Evolutionary conservation across 2,888 invertebrate genomes (phyloP).

Genomic region (Alloscopus bannaensis): DNA sequence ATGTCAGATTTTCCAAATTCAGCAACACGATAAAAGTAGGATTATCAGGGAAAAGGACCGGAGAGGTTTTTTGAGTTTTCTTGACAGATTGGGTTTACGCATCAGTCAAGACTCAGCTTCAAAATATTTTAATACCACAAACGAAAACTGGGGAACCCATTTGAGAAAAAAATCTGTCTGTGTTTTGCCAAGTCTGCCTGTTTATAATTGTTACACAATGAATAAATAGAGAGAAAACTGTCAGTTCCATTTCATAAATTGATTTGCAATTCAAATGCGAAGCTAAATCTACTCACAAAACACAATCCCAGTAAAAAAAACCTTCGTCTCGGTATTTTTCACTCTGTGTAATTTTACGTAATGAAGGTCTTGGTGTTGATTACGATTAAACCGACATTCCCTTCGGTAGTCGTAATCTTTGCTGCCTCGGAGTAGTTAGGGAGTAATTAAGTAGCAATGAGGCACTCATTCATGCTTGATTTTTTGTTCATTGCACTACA

Average conservation of each 20-base stretch:
- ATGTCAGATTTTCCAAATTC: too few relatives aligned
- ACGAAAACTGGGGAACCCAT: slow-evolving; percentile 33
- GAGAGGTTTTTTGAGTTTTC: slow-evolving; percentile 32
- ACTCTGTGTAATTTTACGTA: slow-evolving; percentile 16
- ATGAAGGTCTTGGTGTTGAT: slow-evolving; percentile 29
- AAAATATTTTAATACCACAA: slow-evolving; percentile 33
- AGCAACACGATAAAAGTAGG: neutral
- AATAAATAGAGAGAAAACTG: slow-evolving; percentile 53
- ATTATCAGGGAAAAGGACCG: neutral
- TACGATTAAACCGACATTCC: slow-evolving; percentile 42
- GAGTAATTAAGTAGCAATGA: neutral
- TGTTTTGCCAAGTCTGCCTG: too few relatives aligned
- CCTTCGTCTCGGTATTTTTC: too few relatives aligned
- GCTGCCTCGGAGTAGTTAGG: neutral
- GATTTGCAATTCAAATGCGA: slow-evolving; percentile 53
- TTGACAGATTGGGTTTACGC: slow-evolving; percentile 41
- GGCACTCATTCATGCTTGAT: neutral
- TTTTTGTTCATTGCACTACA: too few relatives aligned
- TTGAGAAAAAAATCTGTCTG: slow-evolving; percentile 41
- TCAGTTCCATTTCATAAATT: slow-evolving; percentile 35
- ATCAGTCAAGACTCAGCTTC: neutral
- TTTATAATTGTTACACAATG: slow-evolving; percentile 54
- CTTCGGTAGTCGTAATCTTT: too few relatives aligned
- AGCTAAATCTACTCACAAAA: neutral
- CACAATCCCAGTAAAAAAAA: neutral